Percentiles rank a stretch among this genome's conserved stretches.
phyloP scores from a whole-genome alignment of 1,140 invertebrate genomes.

The Drosophila ohnishii region DNA sequence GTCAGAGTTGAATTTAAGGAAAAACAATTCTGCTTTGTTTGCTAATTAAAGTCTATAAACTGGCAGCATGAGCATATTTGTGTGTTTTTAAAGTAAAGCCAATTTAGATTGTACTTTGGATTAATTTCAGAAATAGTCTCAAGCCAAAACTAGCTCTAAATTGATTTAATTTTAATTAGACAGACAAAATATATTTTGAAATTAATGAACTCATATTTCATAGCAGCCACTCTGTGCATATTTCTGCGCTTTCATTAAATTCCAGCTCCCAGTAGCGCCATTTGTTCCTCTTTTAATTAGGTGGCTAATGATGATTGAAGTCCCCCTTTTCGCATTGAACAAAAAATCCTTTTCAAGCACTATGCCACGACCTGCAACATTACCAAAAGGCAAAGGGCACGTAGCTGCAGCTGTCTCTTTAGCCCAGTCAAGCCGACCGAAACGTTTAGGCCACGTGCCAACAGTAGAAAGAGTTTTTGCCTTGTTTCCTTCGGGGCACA shows the following conservation, averaged over 20 bases:
- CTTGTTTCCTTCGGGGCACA: constrained; percentile 12
- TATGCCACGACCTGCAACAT: neutral
- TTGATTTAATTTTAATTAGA: neutral
- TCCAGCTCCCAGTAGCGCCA: constrained; percentile 16
- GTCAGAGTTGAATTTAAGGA: constrained; percentile 23
- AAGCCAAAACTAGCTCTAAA: neutral
- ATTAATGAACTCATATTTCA: constrained; percentile 14
- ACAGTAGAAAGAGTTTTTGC: constrained; percentile 27
- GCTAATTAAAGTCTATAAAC: constrained; percentile 14
- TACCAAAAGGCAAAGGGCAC: constrained; percentile 22
- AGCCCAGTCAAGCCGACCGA: constrained; percentile 20
- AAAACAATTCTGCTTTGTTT: constrained; percentile 25
- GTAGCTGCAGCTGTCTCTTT: constrained; percentile 25
- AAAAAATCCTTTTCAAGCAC: constrained; percentile 32
- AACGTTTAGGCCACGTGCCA: constrained; percentile 41
- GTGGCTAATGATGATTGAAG: constrained; percentile 43
- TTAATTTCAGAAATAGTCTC: neutral
- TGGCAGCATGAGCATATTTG: neutral
- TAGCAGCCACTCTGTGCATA: neutral
- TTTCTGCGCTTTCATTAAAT: constrained; percentile 8
- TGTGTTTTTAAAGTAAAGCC: neutral
- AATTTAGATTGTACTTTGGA: neutral
- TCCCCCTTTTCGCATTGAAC: constrained; percentile 9
- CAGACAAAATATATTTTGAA: neutral
- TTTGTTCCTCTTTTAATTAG: constrained; percentile 37